Evolutionary conservation across 2,113 vertebrate genomes (phyloP), one percentile per base, ranked within the genome.

Genomic region (Pontoporia blainvillei): DNA sequence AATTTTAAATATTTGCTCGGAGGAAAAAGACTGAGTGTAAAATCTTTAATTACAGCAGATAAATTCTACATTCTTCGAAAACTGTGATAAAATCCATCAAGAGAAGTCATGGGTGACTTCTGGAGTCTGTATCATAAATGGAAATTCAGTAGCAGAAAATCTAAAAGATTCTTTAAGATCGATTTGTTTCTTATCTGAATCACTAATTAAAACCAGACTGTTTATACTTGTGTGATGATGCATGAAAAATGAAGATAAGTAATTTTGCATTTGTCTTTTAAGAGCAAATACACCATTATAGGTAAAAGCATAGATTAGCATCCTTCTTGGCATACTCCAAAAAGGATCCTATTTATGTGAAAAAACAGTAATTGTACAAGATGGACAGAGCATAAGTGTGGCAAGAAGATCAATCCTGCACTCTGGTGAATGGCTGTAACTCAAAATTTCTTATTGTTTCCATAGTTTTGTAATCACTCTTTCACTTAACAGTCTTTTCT

Each of bases 251-350:
- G 49, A 94, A 64, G 67, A 71, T 6, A 76, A 91, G 61, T 78
- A 78, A 94, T 78, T 96, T 71, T 85, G 71, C 34, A 82, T 90
- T 95, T 93, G n/a, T 78, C 52, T 94, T 96, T 82, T 85, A 91
- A 94, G 76, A 91, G 54, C 59, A 93, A 97, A 93, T 89, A n/a
- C 4, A 93, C 34, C 49, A 91, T 72, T 97, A 82, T 78, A 92
- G 73, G 21, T 93, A 88, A 96, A 88, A 82, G 31, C 21, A 73
- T 41, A 91, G 72, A 94, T 86, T 89, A 93, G 46, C 61, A 86
- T 94, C 46, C 29, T 84, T 96, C n/a, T 91, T 91, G 39, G 46
- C 61, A 83, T 96, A 93, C 62, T 89, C 54, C 21, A 86, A 85
- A 95, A 96, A 46, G 75, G 57, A 75, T 66, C 49, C 52, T 84